These are phyloP conservation scores for Drosophila neocordata DNA, from an alignment of 1,140 invertebrate species.

Conservation along the genomic window DNA sequence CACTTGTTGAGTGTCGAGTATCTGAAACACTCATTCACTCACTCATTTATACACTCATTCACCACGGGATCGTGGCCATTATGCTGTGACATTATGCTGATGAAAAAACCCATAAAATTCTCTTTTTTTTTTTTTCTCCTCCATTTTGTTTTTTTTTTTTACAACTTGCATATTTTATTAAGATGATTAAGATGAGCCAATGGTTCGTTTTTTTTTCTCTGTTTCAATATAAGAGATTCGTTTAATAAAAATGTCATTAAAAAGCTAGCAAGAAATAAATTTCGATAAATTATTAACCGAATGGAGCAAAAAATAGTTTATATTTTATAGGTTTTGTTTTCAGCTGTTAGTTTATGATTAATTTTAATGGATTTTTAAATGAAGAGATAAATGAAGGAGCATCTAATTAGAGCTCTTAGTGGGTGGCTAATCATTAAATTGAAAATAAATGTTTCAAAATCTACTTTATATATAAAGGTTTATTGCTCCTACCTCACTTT, in stretches of 20 bases:
- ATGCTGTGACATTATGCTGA: slow-evolving; percentile 49
- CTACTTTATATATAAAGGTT: too few species aligned
- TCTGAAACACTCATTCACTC: slow-evolving; percentile 31
- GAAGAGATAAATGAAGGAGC: slow-evolving; percentile 30
- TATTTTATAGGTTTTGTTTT: slow-evolving; percentile 14
- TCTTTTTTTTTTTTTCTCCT: slow-evolving; percentile 30
- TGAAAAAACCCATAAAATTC: slow-evolving; percentile 69
- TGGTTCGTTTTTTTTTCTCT: not conserved
- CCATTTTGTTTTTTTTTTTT: slow-evolving; percentile 39
- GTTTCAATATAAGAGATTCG: slow-evolving; percentile 34
- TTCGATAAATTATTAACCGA: slow-evolving; percentile 55
- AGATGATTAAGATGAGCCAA: slow-evolving; percentile 37
- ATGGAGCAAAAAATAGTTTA: not conserved
- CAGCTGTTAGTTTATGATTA: slow-evolving; percentile 41
- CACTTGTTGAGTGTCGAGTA: slow-evolving; percentile 70
- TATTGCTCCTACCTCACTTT: not conserved
- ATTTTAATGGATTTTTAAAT: slow-evolving; percentile 70
- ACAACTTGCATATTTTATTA: slow-evolving; percentile 58
- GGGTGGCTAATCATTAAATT: too few species aligned
- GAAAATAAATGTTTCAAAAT: too few species aligned
- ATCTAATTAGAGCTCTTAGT: slow-evolving; percentile 29
- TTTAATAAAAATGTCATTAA: slow-evolving; percentile 76
- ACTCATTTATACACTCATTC: slow-evolving; percentile 1
- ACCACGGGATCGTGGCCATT: slow-evolving; percentile 6
- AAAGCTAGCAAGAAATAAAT: slow-evolving; percentile 57